phyloP scores from a whole-genome alignment of 2,113 vertebrate genomes.

The Sebastes fasciatus region DNA sequence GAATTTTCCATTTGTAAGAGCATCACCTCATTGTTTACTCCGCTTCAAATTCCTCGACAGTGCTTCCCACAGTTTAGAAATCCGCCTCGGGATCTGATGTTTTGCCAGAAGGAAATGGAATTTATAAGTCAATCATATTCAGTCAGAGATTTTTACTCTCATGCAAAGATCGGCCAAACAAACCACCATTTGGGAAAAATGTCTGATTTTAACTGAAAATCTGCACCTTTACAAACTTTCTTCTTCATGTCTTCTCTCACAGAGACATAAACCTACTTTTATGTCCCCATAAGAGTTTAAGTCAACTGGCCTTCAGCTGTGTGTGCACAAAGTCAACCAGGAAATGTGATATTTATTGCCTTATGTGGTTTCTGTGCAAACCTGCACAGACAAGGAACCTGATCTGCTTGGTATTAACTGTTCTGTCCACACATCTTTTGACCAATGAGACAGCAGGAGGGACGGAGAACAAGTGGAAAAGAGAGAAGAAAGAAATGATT shows the following conservation, averaged over 20 bases:
- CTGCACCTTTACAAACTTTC: neutral
- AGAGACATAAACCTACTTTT: neutral
- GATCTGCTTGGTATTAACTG: constrained; percentile 42
- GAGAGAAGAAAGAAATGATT: neutral
- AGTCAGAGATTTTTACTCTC: constrained; percentile 5
- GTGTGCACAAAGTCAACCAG: constrained; percentile 1
- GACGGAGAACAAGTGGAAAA: neutral
- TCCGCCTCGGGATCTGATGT: neutral
- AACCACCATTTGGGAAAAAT: neutral
- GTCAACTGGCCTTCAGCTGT: constrained; percentile 6
- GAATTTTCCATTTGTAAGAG: constrained; percentile 1
- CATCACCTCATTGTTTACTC: neutral
- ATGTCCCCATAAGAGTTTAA: neutral
- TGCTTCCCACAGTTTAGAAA: neutral
- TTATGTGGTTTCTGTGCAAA: constrained; percentile 17
- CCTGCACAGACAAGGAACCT: neutral
- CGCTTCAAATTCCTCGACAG: neutral
- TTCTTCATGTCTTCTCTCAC: neutral
- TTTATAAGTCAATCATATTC: constrained; percentile 12
- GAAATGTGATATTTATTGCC: constrained; percentile 22
- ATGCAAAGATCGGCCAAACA: constrained; percentile 10
- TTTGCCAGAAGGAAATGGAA: constrained; percentile 36
- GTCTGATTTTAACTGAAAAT: neutral
- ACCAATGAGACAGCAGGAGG: neutral
- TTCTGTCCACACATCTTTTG: constrained; percentile 12